Evolutionary conservation across 2,113 vertebrate genomes (phyloP), one percentile per base, ranked within the genome.

Genomic region (Triplophysa siluroides): DNA sequence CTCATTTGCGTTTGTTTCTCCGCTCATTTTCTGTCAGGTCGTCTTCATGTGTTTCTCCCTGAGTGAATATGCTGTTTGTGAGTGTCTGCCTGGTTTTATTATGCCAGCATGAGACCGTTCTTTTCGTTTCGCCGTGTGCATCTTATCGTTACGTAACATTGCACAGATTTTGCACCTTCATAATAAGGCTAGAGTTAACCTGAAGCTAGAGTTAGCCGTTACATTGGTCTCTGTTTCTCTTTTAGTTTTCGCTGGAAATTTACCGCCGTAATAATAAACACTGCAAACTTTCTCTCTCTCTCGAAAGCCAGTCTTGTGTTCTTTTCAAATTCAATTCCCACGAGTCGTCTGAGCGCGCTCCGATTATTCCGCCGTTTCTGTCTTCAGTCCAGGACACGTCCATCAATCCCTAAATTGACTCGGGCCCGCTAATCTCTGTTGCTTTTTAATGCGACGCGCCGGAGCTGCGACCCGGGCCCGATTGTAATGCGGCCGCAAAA

Each of bases 201-300:
- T 8, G 33, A 38, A 75, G 84, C 75, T 81, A 45, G 63, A 80
- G 78, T 75, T 79, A 83, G 72, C 85, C 87, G 86, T 82, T 82
- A 76, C 83, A 74, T 29, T 61, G 60, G 67, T 23, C 16, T n/a
- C 78, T 78, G 26, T 83, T 85, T 73, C 80, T 78, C 78, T 91
- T 90, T 90, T 81, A 87, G 87, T 92, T 92, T 91, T 81, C 84
- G 79, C 80, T 82, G 83, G 86, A 90, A 45, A 45, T 45, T 91
- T 92, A 90, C 71, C 76, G 80, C 76, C 85, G 88, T 84, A 79
- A 84, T 86, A 45, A 12, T 84, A 82, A 88, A 85, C 84, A 88
- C 86, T 87, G 61, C 69, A 85, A 86, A 87, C 87, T 88, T 68
- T 83, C 68, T 38, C 50, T 79, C 79, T 3, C 73, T 43, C 75